These are phyloP conservation scores for Tetramorium bicarinatum DNA, from an alignment of 2,888 invertebrate genomes.

Conservation along the genomic window DNA sequence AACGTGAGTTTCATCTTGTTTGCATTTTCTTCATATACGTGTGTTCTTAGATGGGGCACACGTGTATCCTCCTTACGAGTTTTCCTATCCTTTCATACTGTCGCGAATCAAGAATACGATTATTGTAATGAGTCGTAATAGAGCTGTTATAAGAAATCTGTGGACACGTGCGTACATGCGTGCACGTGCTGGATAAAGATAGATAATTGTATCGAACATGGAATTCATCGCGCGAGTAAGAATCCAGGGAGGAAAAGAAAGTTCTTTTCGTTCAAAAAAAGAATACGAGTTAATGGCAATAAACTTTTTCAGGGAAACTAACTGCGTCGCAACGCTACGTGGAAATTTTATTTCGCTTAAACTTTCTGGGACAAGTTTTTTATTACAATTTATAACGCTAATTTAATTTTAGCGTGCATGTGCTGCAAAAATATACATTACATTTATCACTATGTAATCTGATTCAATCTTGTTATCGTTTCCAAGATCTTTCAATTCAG, in stretches of 20 bases:
- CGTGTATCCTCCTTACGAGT: constrained; percentile 13
- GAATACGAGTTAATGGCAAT: constrained; percentile 20
- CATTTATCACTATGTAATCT: neutral
- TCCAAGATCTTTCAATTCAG: neutral
- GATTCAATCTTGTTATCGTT: neutral
- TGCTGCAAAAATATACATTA: neutral
- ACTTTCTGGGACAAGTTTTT: constrained; percentile 15
- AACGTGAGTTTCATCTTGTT: neutral
- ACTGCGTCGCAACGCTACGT: neutral
- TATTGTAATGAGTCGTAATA: constrained; percentile 53
- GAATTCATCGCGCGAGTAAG: neutral
- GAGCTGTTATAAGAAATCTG: constrained; percentile 1
- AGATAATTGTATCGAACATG: neutral
- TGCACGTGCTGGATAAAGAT: neutral
- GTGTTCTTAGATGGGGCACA: constrained; percentile 1
- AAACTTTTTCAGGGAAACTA: constrained; percentile 14
- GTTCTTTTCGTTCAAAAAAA: neutral
- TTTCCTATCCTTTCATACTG: neutral
- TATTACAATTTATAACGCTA: neutral
- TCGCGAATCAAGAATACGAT: constrained; percentile 56
- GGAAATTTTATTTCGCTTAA: constrained; percentile 29
- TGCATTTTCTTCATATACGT: neutral
- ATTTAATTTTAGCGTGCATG: neutral
- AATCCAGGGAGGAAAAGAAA: neutral
- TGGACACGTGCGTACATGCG: neutral